A percentile compares a stretch with the other conserved stretches of the same genome.
These are phyloP conservation scores for Meteorus cinctellus DNA, from an alignment of 2,888 invertebrate genomes.

Conservation along the genomic window DNA sequence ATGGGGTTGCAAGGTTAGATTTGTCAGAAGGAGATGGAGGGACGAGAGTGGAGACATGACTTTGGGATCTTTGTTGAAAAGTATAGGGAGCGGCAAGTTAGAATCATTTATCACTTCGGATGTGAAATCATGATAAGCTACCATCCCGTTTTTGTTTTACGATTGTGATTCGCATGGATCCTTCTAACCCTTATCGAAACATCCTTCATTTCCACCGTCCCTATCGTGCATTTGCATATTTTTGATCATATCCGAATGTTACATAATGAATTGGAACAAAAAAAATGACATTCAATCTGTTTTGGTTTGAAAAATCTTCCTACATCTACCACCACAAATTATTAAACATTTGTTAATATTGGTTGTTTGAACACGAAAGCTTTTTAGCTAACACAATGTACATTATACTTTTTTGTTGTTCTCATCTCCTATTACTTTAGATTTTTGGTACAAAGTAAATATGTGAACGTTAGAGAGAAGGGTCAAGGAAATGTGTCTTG, in stretches of 20 bases:
- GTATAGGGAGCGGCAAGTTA: conserved; percentile 57
- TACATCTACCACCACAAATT: background rate
- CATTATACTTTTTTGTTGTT: background rate
- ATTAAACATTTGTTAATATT: background rate
- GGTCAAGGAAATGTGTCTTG: conserved; percentile 58
- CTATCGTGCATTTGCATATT: conserved; percentile 19
- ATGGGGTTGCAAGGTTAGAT: conserved; percentile 35
- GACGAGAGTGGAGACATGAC: conserved; percentile 39
- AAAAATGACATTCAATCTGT: background rate
- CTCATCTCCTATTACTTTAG: background rate
- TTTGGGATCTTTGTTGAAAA: conserved; percentile 30
- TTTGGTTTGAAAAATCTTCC: background rate
- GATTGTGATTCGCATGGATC: conserved; percentile 59
- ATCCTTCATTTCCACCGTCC: conserved; percentile 13
- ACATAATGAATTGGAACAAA: background rate
- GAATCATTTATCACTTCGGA: conserved; percentile 66
- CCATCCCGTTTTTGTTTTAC: conserved; percentile 53
- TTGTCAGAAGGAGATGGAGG: conserved; percentile 24
- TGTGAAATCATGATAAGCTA: conserved; percentile 64
- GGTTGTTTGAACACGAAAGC: background rate
- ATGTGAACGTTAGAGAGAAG: conserved; percentile 7
- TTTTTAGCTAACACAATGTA: background rate
- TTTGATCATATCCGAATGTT: conserved; percentile 9
- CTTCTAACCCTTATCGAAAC: conserved; percentile 24
- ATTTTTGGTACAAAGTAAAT: conserved; percentile 24